Base-by-base conservation (phyloP, 2,113 vertebrate species). In the Cololabis saira region DNA sequence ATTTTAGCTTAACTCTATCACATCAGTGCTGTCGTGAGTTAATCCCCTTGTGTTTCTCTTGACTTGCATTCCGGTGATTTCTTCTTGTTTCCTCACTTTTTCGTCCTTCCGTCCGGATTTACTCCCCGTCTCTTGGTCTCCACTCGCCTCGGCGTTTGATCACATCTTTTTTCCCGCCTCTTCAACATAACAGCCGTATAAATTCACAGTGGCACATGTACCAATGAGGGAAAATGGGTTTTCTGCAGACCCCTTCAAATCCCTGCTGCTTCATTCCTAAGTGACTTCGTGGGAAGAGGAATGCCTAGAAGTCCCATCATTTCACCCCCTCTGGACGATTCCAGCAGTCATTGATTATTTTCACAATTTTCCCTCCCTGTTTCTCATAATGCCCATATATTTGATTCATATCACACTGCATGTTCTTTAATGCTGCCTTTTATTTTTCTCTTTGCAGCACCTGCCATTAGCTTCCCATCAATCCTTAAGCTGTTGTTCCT, bases 161-260 rank as follows among this genome's bases (percentile, higher is more conserved):
- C 81, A 77, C 79, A 72, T 88, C 77, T 79, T 71, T 82, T 61
- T 51, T 74, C 67, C 62, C 41, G n/a, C n/a, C 71, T 81, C 78
- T 55, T 74, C 73, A 82, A 57, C 51, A 78, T 78, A 88, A 71
- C 69, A 68, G 73, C 72, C 75, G 49, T 84, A 78, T 81, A 81
- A 76, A 88, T 81, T 83, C 75, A 67, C 71, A 72, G 65, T 87
- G 86, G 78, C 84, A 83, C 71, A 82, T 79, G 79, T 80, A 77
- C 71, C 86, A 84, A 79, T 63, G 69, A 86, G 85, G 80, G 86
- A 86, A 81, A 84, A 87, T 83, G 61, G 78, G 78, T 80, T 85
- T 82, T 87, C 74, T 83, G 81, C 80, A 82, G 56, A 81, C 78
- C 75, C 75, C 63, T 68, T 83, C 78, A 86, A 88, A 89, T 84